These are phyloP conservation scores for Nipponia nippon DNA, from an alignment of 2,113 vertebrate genomes.

Conservation along the genomic window DNA sequence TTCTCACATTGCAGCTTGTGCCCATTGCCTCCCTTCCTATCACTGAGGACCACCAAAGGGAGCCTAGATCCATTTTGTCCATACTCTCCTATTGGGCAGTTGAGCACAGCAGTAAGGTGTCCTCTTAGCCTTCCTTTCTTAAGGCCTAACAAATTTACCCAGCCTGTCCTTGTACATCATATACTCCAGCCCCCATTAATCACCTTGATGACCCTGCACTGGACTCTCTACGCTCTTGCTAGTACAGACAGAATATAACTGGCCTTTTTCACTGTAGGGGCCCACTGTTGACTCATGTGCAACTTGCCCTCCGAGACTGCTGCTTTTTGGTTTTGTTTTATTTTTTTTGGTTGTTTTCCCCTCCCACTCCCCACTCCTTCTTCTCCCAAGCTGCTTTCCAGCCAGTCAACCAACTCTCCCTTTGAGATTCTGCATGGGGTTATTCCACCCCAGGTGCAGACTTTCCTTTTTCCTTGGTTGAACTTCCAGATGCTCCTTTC, in stretches of 20 bases:
- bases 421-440: neutral
- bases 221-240: neutral
- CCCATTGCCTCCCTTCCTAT: neutral
- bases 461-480: neutral
- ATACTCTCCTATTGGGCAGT: neutral
- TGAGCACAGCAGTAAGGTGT: neutral
- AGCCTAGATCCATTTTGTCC: neutral
- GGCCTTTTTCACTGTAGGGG: neutral
- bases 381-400: neutral
- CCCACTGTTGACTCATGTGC: neutral
- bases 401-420: neutral
- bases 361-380: accelerated
- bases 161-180: neutral
- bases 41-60: neutral
- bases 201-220: neutral
- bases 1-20: neutral
- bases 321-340: neutral
- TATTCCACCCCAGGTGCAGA: neutral
- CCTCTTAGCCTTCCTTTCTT: neutral
- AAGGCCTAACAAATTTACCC: neutral
- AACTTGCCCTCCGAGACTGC: neutral
- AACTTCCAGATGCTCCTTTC: neutral
- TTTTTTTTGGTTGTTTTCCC: too few relatives aligned
- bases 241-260: neutral
- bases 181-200: neutral